Evolutionary conservation across 2,113 vertebrate species (phyloP).

Genomic region (Indri indri): DNA sequence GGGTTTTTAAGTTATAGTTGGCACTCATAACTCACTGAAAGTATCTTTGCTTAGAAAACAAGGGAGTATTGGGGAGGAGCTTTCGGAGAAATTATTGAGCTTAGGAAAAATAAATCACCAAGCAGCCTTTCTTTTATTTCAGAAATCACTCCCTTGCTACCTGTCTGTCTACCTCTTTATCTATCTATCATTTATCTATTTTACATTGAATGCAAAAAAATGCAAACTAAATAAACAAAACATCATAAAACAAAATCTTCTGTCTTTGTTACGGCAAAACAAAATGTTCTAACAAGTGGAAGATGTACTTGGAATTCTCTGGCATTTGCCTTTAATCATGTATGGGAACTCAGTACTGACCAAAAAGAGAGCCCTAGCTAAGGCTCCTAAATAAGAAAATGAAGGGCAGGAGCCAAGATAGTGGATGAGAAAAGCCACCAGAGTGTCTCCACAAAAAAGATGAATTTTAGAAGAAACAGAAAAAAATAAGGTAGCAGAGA

Average conservation of each 20-base stretch:
- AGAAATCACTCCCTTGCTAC: not conserved
- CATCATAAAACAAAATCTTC: not conserved
- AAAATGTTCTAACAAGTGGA: not conserved
- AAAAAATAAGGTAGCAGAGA: no score
- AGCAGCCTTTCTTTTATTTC: not conserved
- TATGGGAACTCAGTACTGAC: not conserved
- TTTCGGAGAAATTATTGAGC: constrained; percentile 53
- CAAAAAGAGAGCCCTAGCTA: not conserved
- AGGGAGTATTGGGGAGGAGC: not conserved
- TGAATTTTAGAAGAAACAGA: no score
- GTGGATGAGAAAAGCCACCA: no score
- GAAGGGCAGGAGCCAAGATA: no score
- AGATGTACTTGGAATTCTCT: not conserved
- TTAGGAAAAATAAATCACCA: constrained; percentile 1
- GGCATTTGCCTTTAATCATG: not conserved
- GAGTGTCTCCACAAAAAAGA: no score
- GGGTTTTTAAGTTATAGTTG: constrained; percentile 66
- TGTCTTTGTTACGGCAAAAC: not conserved
- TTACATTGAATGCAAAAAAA: not conserved
- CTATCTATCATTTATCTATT: not conserved
- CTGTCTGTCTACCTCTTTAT: not conserved
- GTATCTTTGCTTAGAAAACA: constrained; percentile 68
- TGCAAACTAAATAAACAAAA: not conserved
- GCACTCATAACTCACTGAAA: constrained; percentile 70
- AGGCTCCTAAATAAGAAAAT: not conserved